Evolutionary conservation across 2,113 vertebrate species (phyloP).

Genomic region (Athene cunicularia): DNA sequence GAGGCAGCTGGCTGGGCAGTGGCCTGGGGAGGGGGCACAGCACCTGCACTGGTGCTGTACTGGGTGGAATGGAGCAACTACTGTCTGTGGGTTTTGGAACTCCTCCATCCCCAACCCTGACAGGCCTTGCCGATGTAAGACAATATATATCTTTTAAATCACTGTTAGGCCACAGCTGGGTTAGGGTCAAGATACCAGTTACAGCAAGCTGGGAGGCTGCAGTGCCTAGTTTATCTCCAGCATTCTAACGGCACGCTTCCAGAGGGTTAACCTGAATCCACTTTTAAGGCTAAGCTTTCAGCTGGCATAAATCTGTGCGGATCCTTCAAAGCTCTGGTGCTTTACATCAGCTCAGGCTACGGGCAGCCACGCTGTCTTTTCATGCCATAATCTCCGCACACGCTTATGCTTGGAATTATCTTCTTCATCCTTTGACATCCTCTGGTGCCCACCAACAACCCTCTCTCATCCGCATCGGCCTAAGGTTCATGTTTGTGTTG

Average conservation of each 20-base stretch:
- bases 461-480: rapidly evolving
- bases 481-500: rapidly evolving
- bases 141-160: background rate
- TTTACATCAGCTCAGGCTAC: background rate
- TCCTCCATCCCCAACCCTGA: background rate
- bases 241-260: rapidly evolving
- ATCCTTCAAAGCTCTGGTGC: background rate
- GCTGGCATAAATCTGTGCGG: background rate
- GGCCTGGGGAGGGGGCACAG: background rate
- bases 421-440: background rate
- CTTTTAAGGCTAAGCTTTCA: background rate
- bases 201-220: background rate
- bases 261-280: background rate
- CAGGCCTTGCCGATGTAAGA: background rate
- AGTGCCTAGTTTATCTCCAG: background rate
- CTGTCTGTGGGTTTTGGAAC: background rate
- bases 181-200: no score
- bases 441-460: background rate
- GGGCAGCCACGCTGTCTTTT: background rate
- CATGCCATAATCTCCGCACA: background rate
- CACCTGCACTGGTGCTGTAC: background rate
- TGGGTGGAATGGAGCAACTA: background rate
- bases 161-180: background rate
- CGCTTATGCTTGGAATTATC: background rate
- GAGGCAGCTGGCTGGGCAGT: background rate